Conservation (phyloP, 2,797 vertebrate genomes). For the Loriculus beryllinus region DNA sequence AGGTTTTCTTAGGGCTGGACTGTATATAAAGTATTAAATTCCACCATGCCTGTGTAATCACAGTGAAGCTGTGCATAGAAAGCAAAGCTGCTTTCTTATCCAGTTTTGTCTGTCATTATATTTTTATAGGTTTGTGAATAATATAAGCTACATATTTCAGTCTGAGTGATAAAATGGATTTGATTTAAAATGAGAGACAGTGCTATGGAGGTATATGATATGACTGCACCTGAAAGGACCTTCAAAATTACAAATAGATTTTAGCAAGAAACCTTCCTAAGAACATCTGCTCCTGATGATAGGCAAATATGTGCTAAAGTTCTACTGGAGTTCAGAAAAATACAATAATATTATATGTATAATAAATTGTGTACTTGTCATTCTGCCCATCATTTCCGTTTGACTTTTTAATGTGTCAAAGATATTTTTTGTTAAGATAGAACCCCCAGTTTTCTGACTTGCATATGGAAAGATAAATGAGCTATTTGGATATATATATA, state of each 20-base stretch:
- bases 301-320: neutral
- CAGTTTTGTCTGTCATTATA: neutral
- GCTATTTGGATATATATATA: neutral
- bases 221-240: neutral
- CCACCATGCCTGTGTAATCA: neutral
- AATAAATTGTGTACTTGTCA: neutral
- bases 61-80: neutral
- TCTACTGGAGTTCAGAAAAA: neutral
- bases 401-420: neutral
- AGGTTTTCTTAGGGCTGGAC: neutral
- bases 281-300: neutral
- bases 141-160: neutral
- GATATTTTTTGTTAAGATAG: neutral
- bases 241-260: conserved; percentile 10
- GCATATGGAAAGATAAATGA: neutral
- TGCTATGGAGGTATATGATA: neutral
- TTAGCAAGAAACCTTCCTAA: neutral
- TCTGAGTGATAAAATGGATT: neutral
- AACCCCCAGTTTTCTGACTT: neutral
- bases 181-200: neutral
- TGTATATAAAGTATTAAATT: neutral
- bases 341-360: neutral
- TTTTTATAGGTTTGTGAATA: neutral
- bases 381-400: neutral
- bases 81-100: neutral